Base-by-base conservation (phyloP, 2,888 invertebrate genomes). In the Ectropis crepuscularia region DNA sequence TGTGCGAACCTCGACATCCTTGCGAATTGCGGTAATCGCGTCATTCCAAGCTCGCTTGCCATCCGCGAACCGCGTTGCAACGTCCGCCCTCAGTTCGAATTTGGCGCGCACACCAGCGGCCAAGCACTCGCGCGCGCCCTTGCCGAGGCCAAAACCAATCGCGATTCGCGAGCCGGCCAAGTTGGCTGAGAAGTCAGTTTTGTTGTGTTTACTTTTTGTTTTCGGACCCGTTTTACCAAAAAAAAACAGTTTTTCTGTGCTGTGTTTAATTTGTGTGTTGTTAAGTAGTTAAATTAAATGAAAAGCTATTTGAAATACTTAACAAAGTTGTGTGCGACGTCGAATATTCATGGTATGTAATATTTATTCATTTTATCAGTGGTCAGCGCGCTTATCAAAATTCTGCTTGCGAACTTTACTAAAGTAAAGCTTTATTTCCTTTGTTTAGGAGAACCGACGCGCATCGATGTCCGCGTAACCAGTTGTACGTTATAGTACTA, bases 391-490 rank as follows among this genome's bases (percentile, higher is more conserved):
- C 80, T 84, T 89, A 89, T 87, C 85, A 74, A 39, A 66, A 73
- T 77, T 78, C 78, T 75, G 78, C 75, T 80, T 82, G 85, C 81
- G 82, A 89, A 89, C 85, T 90, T 80, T 84, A 61, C 6, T 64
- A 48, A 85, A 28, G 16, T 28, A 28, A 78, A 88, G 85, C 85
- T 88, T 59, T 88, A 77, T 81, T 84, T 89, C 89, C 90, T 90
- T 91, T 90, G 91, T 90, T 88, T 88, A 87, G 88, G 86, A 77
- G 77, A 82, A 82, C 76, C 82, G 85, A 83, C 89, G 86, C 87
- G 85, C 87, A 79, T 83, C 74, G 73, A 80, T 80, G 77, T 63
- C 73, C 76, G 78, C 76, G 76, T 84, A 80, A 83, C 75, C 74
- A 75, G 79, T 81, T 80, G 79, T 58, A 58, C 58, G 49, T 45